Evolutionary conservation across 2,113 vertebrate species (phyloP).

Genomic region (Tupaia tana): DNA sequence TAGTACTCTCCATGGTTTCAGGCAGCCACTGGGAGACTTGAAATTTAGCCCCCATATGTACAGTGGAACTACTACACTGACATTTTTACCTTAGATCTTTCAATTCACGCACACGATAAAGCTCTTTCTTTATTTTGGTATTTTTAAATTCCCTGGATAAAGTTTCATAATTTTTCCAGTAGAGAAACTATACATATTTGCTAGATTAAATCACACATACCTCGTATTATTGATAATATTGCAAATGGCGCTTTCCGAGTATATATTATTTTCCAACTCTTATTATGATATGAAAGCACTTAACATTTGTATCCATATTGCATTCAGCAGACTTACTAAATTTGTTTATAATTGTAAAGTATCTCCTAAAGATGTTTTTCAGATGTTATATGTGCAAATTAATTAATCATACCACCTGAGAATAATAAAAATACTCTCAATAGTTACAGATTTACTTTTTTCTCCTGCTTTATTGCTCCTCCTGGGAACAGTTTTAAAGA

Average conservation of each 20-base stretch:
- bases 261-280: neutral
- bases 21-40: too few relatives aligned
- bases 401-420: neutral
- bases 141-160: neutral
- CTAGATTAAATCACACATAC: neutral
- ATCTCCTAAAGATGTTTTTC: neutral
- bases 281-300: neutral
- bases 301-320: neutral
- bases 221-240: neutral
- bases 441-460: neutral
- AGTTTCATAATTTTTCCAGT: neutral
- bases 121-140: neutral
- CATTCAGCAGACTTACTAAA: neutral
- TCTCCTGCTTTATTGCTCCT: neutral
- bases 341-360: conserved; percentile 1
- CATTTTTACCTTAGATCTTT: neutral
- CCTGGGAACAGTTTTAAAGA: neutral
- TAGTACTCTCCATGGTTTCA: too few relatives aligned
- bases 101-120: neutral
- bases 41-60: too few relatives aligned
- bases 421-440: neutral
- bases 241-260: neutral
- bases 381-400: neutral
- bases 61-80: neutral
- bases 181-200: neutral